Evolutionary conservation across 2,113 vertebrate species (phyloP).

Genomic region (Diglossa brunneiventris): DNA sequence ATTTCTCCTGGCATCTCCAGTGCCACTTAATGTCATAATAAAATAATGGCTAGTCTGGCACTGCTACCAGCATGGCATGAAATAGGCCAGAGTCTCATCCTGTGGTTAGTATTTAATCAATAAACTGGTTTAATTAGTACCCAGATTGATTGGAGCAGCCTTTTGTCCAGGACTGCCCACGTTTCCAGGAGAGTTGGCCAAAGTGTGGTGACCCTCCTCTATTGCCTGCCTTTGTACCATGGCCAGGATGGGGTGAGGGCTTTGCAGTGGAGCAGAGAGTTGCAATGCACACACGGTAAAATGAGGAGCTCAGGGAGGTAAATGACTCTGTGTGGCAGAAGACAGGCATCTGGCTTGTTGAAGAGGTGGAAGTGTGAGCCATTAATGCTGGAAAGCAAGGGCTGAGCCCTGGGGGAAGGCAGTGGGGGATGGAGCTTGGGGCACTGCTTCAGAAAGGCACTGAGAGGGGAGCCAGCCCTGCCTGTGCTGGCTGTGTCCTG

Average conservation of each 20-base stretch:
- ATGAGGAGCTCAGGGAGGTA: not conserved
- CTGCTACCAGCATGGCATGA: not conserved
- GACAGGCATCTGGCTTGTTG: not conserved
- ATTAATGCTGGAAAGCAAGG: not conserved
- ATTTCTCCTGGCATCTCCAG: not conserved
- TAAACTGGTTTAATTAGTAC: not conserved
- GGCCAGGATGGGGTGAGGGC: accelerated
- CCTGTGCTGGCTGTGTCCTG: not conserved
- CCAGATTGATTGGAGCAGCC: not conserved
- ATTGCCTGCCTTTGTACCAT: not conserved
- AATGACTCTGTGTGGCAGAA: not conserved
- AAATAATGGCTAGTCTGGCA: not conserved
- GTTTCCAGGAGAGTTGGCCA: not conserved
- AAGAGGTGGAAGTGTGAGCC: not conserved
- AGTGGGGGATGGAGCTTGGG: not conserved
- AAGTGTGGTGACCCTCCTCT: not conserved
- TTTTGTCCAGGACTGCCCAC: not conserved
- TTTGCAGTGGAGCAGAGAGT: not conserved
- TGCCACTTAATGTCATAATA: not conserved
- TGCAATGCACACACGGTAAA: not conserved
- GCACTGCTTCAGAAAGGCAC: not conserved
- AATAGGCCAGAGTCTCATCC: not conserved
- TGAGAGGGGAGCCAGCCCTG: accelerated
- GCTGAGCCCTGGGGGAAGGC: not conserved
- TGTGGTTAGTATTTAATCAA: not conserved